Evolutionary conservation across 2,113 vertebrate species (phyloP), one percentile per base, ranked within the genome.

Genomic region (Sciurus niger): DNA sequence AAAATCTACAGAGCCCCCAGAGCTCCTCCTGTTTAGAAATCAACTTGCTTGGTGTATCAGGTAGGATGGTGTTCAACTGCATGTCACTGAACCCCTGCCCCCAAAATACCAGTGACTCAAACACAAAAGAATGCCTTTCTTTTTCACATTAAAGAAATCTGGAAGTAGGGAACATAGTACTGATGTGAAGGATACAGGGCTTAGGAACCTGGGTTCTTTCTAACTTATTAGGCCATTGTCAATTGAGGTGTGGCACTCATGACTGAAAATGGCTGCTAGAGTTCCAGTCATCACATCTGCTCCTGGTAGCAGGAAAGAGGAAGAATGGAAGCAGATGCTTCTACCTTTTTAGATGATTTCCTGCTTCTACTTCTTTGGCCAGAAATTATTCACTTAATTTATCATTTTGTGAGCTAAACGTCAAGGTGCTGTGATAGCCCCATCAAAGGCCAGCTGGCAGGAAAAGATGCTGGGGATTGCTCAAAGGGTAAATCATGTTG

Each of bases 21-120:
- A 40, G 68, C 48, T 20, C 63, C 82, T 84, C 60, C 65, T 65
- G 80, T 74, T 94, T 84, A 60, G 70, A 96, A 94, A 67, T 28
- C 53, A 28, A 20, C 84, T 48, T 51, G 55, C 65, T 8, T 80
- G 78, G n/a, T 32, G 1, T 37, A 18, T 72, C 28, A 4, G 43
- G 58, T 32, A 82, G 32, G 43, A 46, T 4, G 2, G 0, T 10
- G 46, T 55, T 85, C 80, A 55, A 25, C 76, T 37, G 46, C 51
- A 3, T 40, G 95, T 46, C 92, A 76, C 65, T 83, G 43, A 76
- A 95, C 55, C 53, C 67, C 67, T 68, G 55, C 20, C 55, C 65
- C 76, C 79, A 67, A 73, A 77, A 84, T 87, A 80, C 93, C 40
- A 18, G 65, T n/a, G 58, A 84, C 67, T 96, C 88, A 51, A 30